phyloP scores from a whole-genome alignment of 2,888 invertebrate species.

The Panopea generosa region DNA sequence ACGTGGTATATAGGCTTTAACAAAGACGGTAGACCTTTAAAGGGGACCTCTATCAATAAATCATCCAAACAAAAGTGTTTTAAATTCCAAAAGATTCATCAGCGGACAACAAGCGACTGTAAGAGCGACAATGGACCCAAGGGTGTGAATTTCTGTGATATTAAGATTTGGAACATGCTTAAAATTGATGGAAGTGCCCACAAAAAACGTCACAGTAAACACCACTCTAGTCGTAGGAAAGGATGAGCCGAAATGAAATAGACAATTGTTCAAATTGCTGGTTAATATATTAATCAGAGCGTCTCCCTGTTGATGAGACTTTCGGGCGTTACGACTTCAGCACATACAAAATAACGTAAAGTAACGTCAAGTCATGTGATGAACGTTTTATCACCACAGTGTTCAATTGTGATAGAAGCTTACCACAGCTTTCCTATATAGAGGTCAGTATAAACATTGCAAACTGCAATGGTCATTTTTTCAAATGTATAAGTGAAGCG shows the following conservation, averaged over 20 bases:
- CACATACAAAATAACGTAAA: neutral
- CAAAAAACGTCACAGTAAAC: slow-evolving; percentile 20
- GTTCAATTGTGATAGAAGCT: slow-evolving; percentile 21
- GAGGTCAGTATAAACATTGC: too few species aligned
- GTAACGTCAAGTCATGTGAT: slow-evolving; percentile 12
- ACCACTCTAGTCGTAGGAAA: slow-evolving; percentile 30
- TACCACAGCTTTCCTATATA: too few species aligned
- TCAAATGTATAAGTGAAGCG: too few species aligned
- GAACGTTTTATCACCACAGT: slow-evolving; percentile 36
- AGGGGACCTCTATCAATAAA: slow-evolving; percentile 24
- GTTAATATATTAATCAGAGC: neutral
- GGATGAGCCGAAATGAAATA: slow-evolving; percentile 7
- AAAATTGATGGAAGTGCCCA: too few species aligned
- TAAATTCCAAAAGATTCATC: slow-evolving; percentile 42
- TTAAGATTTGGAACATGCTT: neutral
- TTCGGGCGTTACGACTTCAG: slow-evolving; percentile 1
- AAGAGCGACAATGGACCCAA: slow-evolving; percentile 2
- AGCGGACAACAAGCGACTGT: slow-evolving; percentile 11
- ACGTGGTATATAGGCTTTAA: slow-evolving; percentile 54
- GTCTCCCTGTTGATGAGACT: too few species aligned
- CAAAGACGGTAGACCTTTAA: slow-evolving; percentile 47
- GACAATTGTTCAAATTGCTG: slow-evolving; percentile 5
- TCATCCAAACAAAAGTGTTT: slow-evolving; percentile 43
- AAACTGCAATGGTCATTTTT: too few species aligned
- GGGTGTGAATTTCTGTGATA: slow-evolving; percentile 33